Conservation (phyloP, 2,888 invertebrate genomes). For the Leistus spinibarbis region DNA sequence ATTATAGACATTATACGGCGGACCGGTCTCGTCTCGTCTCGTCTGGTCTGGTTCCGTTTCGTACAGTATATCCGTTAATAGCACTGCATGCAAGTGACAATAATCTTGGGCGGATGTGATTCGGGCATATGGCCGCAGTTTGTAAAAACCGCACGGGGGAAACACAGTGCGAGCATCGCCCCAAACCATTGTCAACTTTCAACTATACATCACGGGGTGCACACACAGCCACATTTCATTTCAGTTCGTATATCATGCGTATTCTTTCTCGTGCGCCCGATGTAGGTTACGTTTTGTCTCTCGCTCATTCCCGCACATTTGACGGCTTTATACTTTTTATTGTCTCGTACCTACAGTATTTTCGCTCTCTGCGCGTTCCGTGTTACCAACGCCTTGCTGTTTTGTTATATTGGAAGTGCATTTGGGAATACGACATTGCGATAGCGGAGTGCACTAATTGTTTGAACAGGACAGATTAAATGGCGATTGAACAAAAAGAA, state of each 20-base stretch:
- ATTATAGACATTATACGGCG: neutral
- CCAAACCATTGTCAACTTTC: slow-evolving; percentile 44
- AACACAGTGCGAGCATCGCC: slow-evolving; percentile 48
- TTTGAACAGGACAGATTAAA: neutral
- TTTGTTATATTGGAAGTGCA: neutral
- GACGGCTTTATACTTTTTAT: too few species aligned
- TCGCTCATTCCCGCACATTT: neutral
- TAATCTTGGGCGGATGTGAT: slow-evolving; percentile 43
- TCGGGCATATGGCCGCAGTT: slow-evolving; percentile 55
- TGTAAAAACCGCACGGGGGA: slow-evolving; percentile 54
- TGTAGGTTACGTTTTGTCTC: neutral
- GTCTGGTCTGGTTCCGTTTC: neutral
- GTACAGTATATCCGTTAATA: slow-evolving; percentile 17
- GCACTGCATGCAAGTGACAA: slow-evolving; percentile 34
- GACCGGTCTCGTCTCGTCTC: neutral
- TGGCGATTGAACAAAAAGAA: neutral
- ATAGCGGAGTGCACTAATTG: neutral
- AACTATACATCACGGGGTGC: neutral
- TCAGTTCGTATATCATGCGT: neutral
- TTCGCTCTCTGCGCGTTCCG: neutral
- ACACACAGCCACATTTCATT: slow-evolving; percentile 3
- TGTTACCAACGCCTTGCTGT: neutral
- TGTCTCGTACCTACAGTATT: neutral
- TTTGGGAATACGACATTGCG: neutral
- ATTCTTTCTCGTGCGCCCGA: neutral